Evolutionary conservation across 2,888 invertebrate species (phyloP).

Genomic region (Globia sparganii): DNA sequence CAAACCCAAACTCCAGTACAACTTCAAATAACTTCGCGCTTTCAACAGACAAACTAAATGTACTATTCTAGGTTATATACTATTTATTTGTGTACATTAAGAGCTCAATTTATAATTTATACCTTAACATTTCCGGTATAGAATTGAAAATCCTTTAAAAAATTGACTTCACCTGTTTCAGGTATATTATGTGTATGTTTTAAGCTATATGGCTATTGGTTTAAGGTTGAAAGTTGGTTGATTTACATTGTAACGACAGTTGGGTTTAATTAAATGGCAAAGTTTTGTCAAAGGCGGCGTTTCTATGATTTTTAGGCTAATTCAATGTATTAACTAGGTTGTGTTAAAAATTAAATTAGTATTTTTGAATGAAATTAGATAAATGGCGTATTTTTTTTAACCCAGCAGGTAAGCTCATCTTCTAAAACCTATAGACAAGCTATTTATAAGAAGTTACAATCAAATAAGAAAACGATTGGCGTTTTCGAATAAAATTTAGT

Average conservation of each 20-base stretch:
- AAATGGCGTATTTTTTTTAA: background rate
- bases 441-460: background rate
- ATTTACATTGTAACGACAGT: background rate
- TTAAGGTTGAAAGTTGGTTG: slow-evolving; percentile 43
- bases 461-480: no score
- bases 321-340: slow-evolving; percentile 21
- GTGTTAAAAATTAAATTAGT: background rate
- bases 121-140: background rate
- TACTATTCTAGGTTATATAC: slow-evolving; percentile 1
- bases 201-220: background rate
- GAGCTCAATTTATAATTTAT: background rate
- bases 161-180: slow-evolving; percentile 14
- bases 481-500: no score
- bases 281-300: slow-evolving; percentile 15
- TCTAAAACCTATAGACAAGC: background rate
- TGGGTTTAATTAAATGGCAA: slow-evolving; percentile 6
- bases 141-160: slow-evolving; percentile 16
- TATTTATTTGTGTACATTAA: background rate
- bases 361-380: slow-evolving; percentile 10
- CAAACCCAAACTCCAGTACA: slow-evolving; percentile 14
- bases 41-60: slow-evolving; percentile 19
- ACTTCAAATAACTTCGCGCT: slow-evolving; percentile 38
- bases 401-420: background rate
- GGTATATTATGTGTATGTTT: background rate
- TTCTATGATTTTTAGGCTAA: slow-evolving; percentile 32